phyloP scores from a whole-genome alignment of 2,888 invertebrate genomes.

The Euplagia quadripunctaria region DNA sequence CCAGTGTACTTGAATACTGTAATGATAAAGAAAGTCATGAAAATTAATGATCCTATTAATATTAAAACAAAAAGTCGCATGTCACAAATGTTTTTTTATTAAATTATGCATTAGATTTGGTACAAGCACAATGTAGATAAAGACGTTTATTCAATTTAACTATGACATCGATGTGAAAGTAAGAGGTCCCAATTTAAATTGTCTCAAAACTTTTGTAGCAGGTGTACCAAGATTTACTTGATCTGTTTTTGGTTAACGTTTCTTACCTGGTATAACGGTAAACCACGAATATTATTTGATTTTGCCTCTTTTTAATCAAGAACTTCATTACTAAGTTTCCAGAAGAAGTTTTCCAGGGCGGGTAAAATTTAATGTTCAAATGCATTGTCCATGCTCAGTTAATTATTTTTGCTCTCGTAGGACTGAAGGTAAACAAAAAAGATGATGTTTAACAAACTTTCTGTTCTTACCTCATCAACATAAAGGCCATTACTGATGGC shows the following conservation, averaged over 20 bases:
- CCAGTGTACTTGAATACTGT: neutral
- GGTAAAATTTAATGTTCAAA: neutral
- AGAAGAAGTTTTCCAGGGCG: neutral
- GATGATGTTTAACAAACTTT: too few relatives aligned
- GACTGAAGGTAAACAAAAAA: neutral
- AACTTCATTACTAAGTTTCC: neutral
- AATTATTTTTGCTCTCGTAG: neutral
- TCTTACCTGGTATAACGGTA: neutral
- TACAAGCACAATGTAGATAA: neutral
- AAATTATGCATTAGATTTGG: neutral
- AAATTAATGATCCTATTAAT: neutral
- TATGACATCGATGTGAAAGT: neutral
- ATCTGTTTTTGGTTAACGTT: neutral
- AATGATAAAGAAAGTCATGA: neutral
- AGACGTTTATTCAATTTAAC: constrained; percentile 1
- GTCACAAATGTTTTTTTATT: neutral
- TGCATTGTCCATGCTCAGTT: neutral
- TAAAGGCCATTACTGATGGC: too few relatives aligned
- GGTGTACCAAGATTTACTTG: neutral
- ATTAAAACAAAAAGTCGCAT: neutral
- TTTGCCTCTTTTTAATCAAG: neutral
- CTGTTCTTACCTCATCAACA: too few relatives aligned
- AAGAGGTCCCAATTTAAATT: neutral
- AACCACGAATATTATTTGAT: neutral
- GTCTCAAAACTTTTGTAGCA: neutral